These are phyloP conservation scores for Parasteatoda lunata DNA, from an alignment of 2,888 invertebrate species.

Conservation along the genomic window DNA sequence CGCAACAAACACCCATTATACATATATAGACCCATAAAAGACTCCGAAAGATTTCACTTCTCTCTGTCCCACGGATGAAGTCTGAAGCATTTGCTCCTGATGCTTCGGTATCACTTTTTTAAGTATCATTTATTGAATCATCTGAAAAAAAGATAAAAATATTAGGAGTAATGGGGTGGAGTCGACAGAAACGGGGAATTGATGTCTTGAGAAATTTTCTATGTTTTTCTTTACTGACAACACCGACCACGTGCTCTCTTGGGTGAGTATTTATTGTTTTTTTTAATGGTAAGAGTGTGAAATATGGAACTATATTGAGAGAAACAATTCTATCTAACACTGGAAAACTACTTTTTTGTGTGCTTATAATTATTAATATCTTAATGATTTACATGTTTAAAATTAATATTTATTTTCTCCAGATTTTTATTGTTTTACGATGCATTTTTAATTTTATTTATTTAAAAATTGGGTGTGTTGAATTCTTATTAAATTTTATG, in stretches of 20 bases:
- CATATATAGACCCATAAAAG: slow-evolving; percentile 49
- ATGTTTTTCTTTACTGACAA: slow-evolving; percentile 15
- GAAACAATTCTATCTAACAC: too few relatives aligned
- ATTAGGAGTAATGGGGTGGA: slow-evolving; percentile 4
- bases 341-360: too few relatives aligned
- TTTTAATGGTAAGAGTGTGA: too few relatives aligned
- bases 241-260: slow-evolving; percentile 45
- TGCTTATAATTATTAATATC: too few relatives aligned
- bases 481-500: too few relatives aligned
- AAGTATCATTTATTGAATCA: background rate
- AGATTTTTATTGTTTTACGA: too few relatives aligned
- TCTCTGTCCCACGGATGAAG: slow-evolving; percentile 12
- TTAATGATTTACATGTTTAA: too few relatives aligned
- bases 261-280: slow-evolving; percentile 32
- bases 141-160: background rate
- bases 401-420: too few relatives aligned
- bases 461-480: too few relatives aligned
- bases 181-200: background rate
- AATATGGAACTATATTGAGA: too few relatives aligned
- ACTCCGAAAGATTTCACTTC: slow-evolving; percentile 11
- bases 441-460: too few relatives aligned
- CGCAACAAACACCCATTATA: slow-evolving; percentile 31
- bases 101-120: background rate
- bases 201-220: slow-evolving; percentile 15
- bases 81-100: background rate